A percentile compares a stretch with the other conserved stretches of the same genome.
Evolutionary conservation across 2,888 invertebrate genomes (phyloP).

Genomic region (Cancer borealis): DNA sequence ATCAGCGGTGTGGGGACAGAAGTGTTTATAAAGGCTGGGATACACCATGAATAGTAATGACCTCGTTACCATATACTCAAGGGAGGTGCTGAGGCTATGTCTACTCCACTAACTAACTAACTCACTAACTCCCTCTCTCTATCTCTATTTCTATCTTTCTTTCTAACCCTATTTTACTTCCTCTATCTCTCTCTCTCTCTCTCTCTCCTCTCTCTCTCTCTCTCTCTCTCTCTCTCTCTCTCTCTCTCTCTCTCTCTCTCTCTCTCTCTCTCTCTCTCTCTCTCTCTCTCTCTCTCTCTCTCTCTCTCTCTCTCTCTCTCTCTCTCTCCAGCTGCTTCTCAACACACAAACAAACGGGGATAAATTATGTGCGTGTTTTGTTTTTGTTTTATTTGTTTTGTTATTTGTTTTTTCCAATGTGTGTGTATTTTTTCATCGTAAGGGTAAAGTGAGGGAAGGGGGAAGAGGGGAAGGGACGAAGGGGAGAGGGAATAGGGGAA

Average conservation of each 20-base stretch:
- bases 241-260: neutral
- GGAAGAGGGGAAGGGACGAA: too few species aligned
- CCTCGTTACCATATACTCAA: constrained; percentile 46
- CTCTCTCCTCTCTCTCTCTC: neutral
- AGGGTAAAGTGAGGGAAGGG: neutral
- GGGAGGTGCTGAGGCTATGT: neutral
- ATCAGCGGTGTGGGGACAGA: neutral
- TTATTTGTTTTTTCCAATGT: too few species aligned
- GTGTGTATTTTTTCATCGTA: neutral
- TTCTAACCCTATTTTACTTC: neutral
- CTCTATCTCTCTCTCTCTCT: neutral
- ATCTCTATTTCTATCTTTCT: neutral
- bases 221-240: too few species aligned
- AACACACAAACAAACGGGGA: neutral
- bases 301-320: neutral
- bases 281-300: neutral
- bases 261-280: neutral
- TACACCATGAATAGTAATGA: constrained; percentile 45
- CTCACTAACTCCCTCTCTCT: neutral
- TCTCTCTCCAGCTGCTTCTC: neutral
- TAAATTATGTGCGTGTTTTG: neutral
- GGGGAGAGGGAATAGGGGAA: too few species aligned
- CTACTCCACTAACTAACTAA: neutral
- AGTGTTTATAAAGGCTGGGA: neutral
- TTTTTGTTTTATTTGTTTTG: neutral